Conservation (phyloP, 2,888 invertebrate genomes). For the Schizotus pectinicornis region DNA sequence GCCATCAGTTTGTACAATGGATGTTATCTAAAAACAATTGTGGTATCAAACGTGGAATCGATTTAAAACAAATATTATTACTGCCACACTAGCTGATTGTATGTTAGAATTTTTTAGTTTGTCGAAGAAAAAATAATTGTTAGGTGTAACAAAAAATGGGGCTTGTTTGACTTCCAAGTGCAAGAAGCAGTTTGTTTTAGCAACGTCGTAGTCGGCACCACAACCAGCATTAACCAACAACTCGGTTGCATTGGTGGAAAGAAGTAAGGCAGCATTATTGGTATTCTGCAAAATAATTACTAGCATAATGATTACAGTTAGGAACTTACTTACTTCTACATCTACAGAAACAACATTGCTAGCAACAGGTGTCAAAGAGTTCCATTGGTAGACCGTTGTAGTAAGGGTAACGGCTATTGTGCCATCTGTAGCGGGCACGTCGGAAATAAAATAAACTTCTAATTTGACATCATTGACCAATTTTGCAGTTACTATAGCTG, state of each 20-base stretch:
- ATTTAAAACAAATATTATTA: conserved; percentile 21
- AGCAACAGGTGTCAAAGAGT: no score
- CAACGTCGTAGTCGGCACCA: conserved; percentile 42
- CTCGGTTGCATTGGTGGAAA: conserved; percentile 38
- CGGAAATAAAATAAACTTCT: conserved; percentile 70
- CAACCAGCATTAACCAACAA: conserved; percentile 50
- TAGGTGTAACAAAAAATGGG: conserved; percentile 60
- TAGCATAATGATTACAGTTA: no score
- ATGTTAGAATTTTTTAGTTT: conserved; percentile 64
- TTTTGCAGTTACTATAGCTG: conserved; percentile 69
- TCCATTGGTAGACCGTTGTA: neutral
- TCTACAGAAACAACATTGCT: no score
- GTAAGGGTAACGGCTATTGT: conserved; percentile 8
- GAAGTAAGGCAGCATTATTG: conserved; percentile 20
- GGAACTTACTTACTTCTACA: no score
- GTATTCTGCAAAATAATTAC: conserved; percentile 15
- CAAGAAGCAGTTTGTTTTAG: conserved; percentile 57
- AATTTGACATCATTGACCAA: conserved; percentile 61
- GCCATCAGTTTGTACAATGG: conserved; percentile 29
- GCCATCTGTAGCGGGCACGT: conserved; percentile 53
- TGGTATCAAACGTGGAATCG: no score
- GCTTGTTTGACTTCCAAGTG: conserved; percentile 60
- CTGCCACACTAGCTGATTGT: conserved; percentile 60
- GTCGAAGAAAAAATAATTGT: conserved; percentile 72
- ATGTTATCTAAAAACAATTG: conserved; percentile 5